Conservation (phyloP, 2,888 invertebrate species). For the Spodoptera picta region DNA sequence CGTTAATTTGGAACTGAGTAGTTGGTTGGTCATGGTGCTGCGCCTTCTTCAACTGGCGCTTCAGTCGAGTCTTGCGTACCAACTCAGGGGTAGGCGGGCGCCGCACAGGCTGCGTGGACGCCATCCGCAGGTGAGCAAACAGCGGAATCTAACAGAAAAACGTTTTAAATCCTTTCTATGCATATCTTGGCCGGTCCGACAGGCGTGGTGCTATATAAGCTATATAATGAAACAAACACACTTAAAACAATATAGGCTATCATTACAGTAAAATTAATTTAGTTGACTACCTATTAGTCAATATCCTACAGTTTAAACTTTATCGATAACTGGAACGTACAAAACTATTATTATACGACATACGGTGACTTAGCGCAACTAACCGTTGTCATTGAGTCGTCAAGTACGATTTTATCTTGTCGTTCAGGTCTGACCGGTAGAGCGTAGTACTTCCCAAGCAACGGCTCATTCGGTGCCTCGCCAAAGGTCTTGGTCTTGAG, state of each 20-base stretch:
- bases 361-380: not conserved
- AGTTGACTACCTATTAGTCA: no score
- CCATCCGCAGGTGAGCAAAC: slow-evolving; percentile 90
- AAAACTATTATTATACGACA: no score
- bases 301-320: no score
- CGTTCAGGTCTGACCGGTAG: slow-evolving; percentile 86
- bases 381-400: slow-evolving; percentile 89
- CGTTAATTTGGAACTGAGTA: not conserved
- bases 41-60: slow-evolving; percentile 38
- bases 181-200: no score
- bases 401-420: slow-evolving; percentile 86
- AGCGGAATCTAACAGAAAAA: slow-evolving; percentile 89
- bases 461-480: slow-evolving; percentile 84
- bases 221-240: no score
- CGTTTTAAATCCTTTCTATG: no score
- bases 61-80: slow-evolving; percentile 77
- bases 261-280: no score
- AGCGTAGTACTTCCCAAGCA: slow-evolving; percentile 88
- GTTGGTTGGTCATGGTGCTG: not conserved
- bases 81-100: slow-evolving; percentile 88
- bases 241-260: no score
- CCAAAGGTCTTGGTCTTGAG: slow-evolving; percentile 86
- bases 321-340: no score
- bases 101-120: slow-evolving; percentile 87
- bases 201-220: not conserved